Evolutionary conservation across 1,140 invertebrate genomes (phyloP), one percentile per base, ranked within the genome.

Genomic region (Zaprionus ghesquierei): DNA sequence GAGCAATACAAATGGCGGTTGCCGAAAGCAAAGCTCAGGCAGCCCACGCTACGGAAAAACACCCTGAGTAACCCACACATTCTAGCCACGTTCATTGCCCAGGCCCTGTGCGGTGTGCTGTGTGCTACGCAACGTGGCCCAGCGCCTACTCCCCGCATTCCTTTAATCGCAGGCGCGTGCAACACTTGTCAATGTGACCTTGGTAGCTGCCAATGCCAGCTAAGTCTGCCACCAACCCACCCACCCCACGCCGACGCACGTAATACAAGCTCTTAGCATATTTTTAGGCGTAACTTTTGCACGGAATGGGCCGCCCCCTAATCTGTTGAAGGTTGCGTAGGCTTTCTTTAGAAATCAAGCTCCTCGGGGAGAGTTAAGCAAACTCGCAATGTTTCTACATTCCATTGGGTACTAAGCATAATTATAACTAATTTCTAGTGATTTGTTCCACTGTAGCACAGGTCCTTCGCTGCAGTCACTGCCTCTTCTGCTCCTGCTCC

Each of bases 161-260:
- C 60, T 72, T 58, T 69, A 65, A 65, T 71, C 35, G 66, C 75
- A 70, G 68, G 79, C 84, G 84, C 84, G 84, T 89, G 84, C 84
- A 89, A 89, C 84, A 89, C 84, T 87, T 89, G 84, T 87, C 84
- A 87, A 81, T 78, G 70, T 89, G 84, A 89, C 84, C 84, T 89
- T 89, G 84, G 55, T 35, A 50, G 76, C 69, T 75, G 84, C 69
- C 82, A 89, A 87, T 87, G 71, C 71, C 84, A 68, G 74, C 58
- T 56, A 51, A 13, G 33, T 27, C 54, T 38, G 22, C 22, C 50
- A 0, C 27, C 18, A 13, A 9, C n/a, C 20, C 23, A 5, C 46
- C 18, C 18, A n/a, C 31, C 20, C 10, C 25, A 12, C 13, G 44
- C 64, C 63, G 29, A 51, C 62, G 56, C 64, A 70, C 59, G 61